These are phyloP conservation scores for Magallana ariakensis DNA, from an alignment of 1,140 invertebrate species.

Conservation along the genomic window DNA sequence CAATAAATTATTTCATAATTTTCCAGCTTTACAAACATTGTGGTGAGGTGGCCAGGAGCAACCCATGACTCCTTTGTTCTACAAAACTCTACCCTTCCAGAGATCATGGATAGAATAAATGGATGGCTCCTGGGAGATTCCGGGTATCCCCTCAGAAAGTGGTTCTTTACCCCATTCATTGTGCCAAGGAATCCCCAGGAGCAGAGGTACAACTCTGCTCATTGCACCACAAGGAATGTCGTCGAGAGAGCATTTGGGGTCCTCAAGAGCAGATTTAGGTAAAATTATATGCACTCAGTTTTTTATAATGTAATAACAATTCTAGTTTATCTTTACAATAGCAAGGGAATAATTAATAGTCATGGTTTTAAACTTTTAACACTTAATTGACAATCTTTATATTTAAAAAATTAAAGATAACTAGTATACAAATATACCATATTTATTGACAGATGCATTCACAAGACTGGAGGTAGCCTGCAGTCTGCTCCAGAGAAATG, in stretches of 20 bases:
- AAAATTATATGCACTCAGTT: neutral
- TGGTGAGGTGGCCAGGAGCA: too few relatives aligned
- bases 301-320: too few relatives aligned
- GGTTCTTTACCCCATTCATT: slow-evolving; percentile 53
- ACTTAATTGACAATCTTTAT: too few relatives aligned
- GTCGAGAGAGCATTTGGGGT: slow-evolving; percentile 54
- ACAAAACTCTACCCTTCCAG: slow-evolving; percentile 2
- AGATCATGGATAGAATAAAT: neutral
- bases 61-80: slow-evolving; percentile 35
- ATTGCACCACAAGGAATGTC: slow-evolving; percentile 38
- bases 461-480: slow-evolving; percentile 38
- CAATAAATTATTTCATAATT: too few relatives aligned
- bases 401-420: too few relatives aligned
- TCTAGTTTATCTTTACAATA: neutral
- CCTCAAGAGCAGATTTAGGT: slow-evolving; percentile 52
- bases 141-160: slow-evolving; percentile 50
- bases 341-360: neutral
- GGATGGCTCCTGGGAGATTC: slow-evolving; percentile 52
- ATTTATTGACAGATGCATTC: slow-evolving; percentile 28
- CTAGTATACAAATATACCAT: too few relatives aligned
- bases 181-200: slow-evolving; percentile 40
- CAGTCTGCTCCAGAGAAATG: neutral
- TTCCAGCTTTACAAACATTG: slow-evolving; percentile 50
- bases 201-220: slow-evolving; percentile 45
- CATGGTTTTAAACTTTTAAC: too few relatives aligned